Percentiles rank a stretch among this genome's conserved stretches.
Evolutionary conservation across 2,888 invertebrate species (phyloP).

Genomic region (Drosophila anceps): DNA sequence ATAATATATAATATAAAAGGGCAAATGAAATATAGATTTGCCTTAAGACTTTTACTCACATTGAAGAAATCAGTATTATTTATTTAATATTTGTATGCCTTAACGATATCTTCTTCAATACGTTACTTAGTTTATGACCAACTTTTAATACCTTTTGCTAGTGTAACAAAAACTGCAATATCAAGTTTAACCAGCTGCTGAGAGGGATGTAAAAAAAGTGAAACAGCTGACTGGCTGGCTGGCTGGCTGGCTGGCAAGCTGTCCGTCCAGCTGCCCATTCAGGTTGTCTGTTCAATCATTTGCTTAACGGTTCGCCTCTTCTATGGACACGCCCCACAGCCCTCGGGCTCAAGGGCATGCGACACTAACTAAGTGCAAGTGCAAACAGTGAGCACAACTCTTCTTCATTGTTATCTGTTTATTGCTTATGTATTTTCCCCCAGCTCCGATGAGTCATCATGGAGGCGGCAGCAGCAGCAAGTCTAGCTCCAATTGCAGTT

Average conservation of each 20-base stretch:
- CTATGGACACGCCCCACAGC: not conserved
- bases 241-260: not conserved
- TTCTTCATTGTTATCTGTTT: conserved; percentile 9
- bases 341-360: conserved; percentile 35
- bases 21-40: no score
- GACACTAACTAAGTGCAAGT: conserved; percentile 7
- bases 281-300: conserved; percentile 6
- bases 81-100: not conserved
- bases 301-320: not conserved
- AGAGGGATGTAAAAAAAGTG: conserved; percentile 29
- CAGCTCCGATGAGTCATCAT: conserved; percentile 20
- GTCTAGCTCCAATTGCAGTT: conserved; percentile 10
- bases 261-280: not conserved
- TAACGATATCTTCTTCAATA: no score
- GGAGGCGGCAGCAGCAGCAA: conserved; percentile 6
- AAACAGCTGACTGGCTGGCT: conserved; percentile 65
- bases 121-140: not conserved
- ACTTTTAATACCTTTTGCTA: not conserved
- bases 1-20: no score
- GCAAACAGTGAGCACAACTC: not conserved
- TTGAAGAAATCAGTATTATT: no score
- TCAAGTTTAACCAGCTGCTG: conserved; percentile 72
- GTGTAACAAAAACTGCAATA: conserved; percentile 56
- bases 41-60: no score
- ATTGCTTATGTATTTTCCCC: not conserved